Evolutionary conservation across 2,888 invertebrate genomes (phyloP), one percentile per base, ranked within the genome.

Genomic region (Agrotis ipsilon): DNA sequence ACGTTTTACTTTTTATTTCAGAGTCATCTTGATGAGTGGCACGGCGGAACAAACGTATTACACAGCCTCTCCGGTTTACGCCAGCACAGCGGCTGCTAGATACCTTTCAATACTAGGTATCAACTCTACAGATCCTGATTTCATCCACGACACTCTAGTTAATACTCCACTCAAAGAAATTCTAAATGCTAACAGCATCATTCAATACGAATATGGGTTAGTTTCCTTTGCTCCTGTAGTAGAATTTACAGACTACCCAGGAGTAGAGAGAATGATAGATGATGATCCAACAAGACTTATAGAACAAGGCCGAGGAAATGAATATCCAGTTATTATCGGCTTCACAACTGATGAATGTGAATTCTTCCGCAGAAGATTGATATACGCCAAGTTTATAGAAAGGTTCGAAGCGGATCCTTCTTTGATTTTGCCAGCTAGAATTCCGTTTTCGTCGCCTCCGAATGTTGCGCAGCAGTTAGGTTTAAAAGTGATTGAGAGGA

Each of bases 31-130:
- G 68, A 76, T 86, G 79, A 87, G 87, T 52, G 83, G 89, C 24
- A 77, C 80, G 5, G 84, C 81, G 0, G 77, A 84, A 43, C 78
- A 86, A 45, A 59, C 82, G 0, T 84, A 68, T 49, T 87, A 81
- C 59, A 84, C 78, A 58, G 46, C 81, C 5, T 88, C 89, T 16
- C 84, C 87, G 5, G 54, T 77, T 27, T 85, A 82, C 51, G 84
- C 89, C 5, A 73, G 74, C 16, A 46, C 65, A 1, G 62, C 85
- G 6, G 79, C 87, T 9, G 59, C 58, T 14, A 75, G 71, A 16
- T 88, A 88, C 46, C 68, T 94, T 88, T 80, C 88, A 85, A 74
- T 59, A n/a, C 67, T 97, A 94, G 97, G 88, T 27, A 84, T 89
- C 16, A 86, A 86, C 58, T 70, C 84, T n/a, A 86, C 83, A 5